Base-by-base conservation (phyloP, 2,113 vertebrate genomes). In the Sebastes fasciatus region DNA sequence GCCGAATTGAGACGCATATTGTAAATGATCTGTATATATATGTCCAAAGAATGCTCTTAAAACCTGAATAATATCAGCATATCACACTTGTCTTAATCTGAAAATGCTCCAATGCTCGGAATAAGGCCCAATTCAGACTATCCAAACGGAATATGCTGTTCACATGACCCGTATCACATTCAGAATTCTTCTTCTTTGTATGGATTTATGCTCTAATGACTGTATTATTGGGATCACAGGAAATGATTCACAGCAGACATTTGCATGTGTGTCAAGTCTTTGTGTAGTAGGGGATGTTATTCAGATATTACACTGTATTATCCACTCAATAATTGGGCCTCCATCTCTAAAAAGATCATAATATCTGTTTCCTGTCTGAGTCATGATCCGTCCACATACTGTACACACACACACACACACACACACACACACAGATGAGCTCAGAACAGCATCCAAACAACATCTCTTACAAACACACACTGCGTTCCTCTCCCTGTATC, bases 361-460 rank as follows among this genome's bases (percentile, higher is more conserved):
- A 57, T 61, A 67, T 87, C 68, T 49, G 40, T 80, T 89, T 91
- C 87, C 90, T 84, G 80, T 83, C 54, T 90, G 90, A 86, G 84
- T 91, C 89, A 88, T 86, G 64, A 82, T 84, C 26, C 52, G 17
- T 72, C 4, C 63, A 49, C 66, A 43, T 13, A 79, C 52, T 34
- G 26, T 34, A 52, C 63, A 48, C 57, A 74, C 63, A 74, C 65
- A 73, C 40, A 52, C 40, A 48, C 11, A 46, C 42, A 46, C 17
- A 45, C 17, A 45, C 42, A 12, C 61, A 42, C 34, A 43, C 34
- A 43, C 60, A n/a, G 0, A 75, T 26, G 19, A 17, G 48, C 34
- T 45, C 48, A 67, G 13, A 70, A 46, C 23, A 62, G 42, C 66
- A 79, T 58, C 48, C 67, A 67, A 40, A 83, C 71, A 83, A 40